phyloP scores from a whole-genome alignment of 2,888 invertebrate genomes.

The Unio delphinus region DNA sequence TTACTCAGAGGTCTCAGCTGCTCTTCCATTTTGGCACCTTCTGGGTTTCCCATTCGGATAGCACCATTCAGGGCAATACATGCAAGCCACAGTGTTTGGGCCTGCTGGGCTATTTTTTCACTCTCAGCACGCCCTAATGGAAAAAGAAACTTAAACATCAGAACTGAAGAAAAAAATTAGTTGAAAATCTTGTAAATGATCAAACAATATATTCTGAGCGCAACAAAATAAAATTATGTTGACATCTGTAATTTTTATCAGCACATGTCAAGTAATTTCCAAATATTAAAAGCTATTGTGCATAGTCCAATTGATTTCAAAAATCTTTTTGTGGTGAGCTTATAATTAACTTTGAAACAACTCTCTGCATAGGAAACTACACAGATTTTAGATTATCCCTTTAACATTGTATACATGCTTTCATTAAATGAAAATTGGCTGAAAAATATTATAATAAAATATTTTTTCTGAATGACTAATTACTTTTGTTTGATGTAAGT shows the following conservation, averaged over 20 bases:
- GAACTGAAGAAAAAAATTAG: neutral
- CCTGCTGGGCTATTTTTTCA: conserved; percentile 73
- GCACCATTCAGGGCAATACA: conserved; percentile 89
- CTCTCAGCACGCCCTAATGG: conserved; percentile 67
- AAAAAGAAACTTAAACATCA: neutral
- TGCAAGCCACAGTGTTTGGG: conserved; percentile 94
- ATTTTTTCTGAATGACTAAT: too few relatives aligned
- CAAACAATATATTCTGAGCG: neutral
- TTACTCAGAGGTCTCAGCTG: conserved; percentile 57
- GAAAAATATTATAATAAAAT: too few relatives aligned
- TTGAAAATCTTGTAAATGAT: neutral
- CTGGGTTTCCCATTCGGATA: conserved; percentile 77
- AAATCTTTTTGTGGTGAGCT: too few relatives aligned
- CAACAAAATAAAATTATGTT: neutral
- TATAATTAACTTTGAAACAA: too few relatives aligned
- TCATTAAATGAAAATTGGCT: too few relatives aligned
- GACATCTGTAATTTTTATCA: neutral
- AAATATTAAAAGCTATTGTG: too few relatives aligned
- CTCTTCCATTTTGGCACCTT: conserved; percentile 53
- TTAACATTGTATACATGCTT: too few relatives aligned
- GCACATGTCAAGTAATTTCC: too few relatives aligned
- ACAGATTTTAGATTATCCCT: too few relatives aligned
- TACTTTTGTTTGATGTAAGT: too few relatives aligned
- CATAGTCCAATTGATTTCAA: too few relatives aligned
- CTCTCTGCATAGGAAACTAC: too few relatives aligned